Percentiles rank a stretch among this genome's conserved stretches.
These are phyloP conservation scores for Coregonus ussuriensis DNA, from an alignment of 2,797 vertebrate genomes.

Conservation along the genomic window DNA sequence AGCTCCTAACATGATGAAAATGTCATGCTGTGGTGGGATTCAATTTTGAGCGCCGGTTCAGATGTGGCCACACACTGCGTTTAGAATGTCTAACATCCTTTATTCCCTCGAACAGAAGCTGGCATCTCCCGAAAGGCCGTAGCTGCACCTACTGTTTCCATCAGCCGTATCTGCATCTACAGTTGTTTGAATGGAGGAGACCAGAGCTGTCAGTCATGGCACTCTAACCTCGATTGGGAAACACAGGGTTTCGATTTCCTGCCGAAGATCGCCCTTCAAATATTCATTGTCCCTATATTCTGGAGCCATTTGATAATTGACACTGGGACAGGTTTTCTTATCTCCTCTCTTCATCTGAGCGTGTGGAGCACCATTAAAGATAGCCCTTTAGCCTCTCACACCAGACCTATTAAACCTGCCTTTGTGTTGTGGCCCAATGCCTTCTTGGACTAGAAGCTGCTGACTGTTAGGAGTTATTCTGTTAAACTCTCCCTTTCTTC, in stretches of 20 bases:
- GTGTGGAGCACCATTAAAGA: slow-evolving; percentile 21
- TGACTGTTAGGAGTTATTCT: slow-evolving; percentile 49
- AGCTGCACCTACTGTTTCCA: slow-evolving; percentile 2
- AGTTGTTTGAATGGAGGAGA: slow-evolving; percentile 9
- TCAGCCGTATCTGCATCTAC: slow-evolving; percentile 5
- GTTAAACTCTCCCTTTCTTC: slow-evolving; percentile 41
- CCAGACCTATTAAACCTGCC: slow-evolving; percentile 41
- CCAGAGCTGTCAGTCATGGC: slow-evolving; percentile 6
- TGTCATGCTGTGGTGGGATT: slow-evolving; percentile 39
- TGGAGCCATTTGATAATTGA: slow-evolving; percentile 52
- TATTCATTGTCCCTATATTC: slow-evolving; percentile 58
- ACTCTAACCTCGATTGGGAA: slow-evolving; percentile 34
- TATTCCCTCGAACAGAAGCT: slow-evolving; percentile 4
- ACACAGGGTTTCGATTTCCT: slow-evolving; percentile 36
- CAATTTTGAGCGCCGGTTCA: slow-evolving; percentile 30
- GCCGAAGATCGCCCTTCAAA: slow-evolving; percentile 56
- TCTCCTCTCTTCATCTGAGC: slow-evolving; percentile 34
- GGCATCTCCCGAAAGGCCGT: slow-evolving; percentile 6
- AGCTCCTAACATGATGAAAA: slow-evolving; percentile 29
- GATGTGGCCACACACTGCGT: slow-evolving; percentile 27
- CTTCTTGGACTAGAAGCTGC: slow-evolving; percentile 61
- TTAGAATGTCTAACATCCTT: slow-evolving; percentile 35
- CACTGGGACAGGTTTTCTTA: slow-evolving; percentile 47
- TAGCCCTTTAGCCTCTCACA: slow-evolving; percentile 19
- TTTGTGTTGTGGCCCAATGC: slow-evolving; percentile 31